These are phyloP conservation scores for Enteromius radiatus DNA, from an alignment of 2,797 vertebrate genomes.

Conservation along the genomic window DNA sequence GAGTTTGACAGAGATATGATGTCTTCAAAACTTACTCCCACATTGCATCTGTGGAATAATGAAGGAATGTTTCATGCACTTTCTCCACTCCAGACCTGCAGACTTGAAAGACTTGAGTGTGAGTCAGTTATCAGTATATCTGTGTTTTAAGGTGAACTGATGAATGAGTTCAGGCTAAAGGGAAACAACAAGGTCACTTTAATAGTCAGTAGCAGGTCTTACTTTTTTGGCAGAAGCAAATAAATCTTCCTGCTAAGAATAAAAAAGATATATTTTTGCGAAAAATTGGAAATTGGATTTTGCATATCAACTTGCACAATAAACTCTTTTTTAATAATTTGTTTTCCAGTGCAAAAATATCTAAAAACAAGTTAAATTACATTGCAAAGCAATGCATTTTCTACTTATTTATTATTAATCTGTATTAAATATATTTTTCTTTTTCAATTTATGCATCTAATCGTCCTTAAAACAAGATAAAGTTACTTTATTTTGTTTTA, in stretches of 20 bases:
- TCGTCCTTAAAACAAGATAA: neutral
- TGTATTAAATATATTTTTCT: neutral
- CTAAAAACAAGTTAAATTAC: neutral
- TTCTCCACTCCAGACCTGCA: neutral
- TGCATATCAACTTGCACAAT: neutral
- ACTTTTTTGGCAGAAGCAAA: neutral
- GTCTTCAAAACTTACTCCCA: neutral
- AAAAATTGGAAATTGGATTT: neutral
- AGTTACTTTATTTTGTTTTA: neutral
- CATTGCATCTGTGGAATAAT: neutral
- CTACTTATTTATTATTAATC: neutral
- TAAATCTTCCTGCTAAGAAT: neutral
- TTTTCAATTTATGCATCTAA: neutral
- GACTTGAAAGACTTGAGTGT: neutral
- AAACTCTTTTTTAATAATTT: neutral
- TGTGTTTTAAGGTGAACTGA: neutral
- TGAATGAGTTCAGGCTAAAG: neutral
- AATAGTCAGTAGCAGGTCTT: neutral
- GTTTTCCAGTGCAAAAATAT: neutral
- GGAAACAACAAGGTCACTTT: neutral
- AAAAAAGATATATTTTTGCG: neutral
- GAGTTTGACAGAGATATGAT: neutral
- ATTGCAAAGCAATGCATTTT: neutral
- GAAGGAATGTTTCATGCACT: conserved; percentile 4
- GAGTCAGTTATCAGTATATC: neutral